Base-by-base conservation (phyloP, 2,888 invertebrate species). In the Ochlodes sylvanus region DNA sequence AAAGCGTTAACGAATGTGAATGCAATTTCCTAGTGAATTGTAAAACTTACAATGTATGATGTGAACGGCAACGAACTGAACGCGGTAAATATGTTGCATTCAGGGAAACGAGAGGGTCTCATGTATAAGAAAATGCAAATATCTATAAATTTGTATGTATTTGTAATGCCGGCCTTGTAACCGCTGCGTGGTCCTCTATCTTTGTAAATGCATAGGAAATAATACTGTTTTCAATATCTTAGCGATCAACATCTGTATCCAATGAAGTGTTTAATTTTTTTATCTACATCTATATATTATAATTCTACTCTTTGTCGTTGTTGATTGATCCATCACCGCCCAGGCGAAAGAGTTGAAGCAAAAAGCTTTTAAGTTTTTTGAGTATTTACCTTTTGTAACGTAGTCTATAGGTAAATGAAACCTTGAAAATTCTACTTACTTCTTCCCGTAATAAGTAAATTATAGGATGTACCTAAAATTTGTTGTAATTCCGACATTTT, bases 121-220 rank as follows among this genome's bases (percentile, higher is more conserved):
- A 27, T 62, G 61, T 67, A 61, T 47, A 62, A 42, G 44, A 56
- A 61, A 58, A 19, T 27, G 55, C 38, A 62, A 67, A 67, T 62
- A 21, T 47, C 55, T 62, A 56, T 61, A 62, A 67, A 67, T 62
- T 15, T 47, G 55, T 62, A 56, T 61, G 54, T 55, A 55, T 67
- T 67, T 56, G 34, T 67, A 44, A 44, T 32, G 34, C 34, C 41
- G 50, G 47, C 56, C 38, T 52, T 65, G 50, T 65, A 63, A 44
- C 65, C 10, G 50, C 65, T 52, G n/a, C 58, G 12, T 52, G 41
- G 14, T 58, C 58, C 52, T 66, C 47, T 5, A 41, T 41, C n/a
- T 54, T 14, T 21, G 54, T 15, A 27, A 14, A 7, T 14, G 27
- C 17, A 9, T 27, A 17, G 52, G 0, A 52, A 21, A 21, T 21